Percentiles rank a stretch among this genome's conserved stretches.
phyloP scores from a whole-genome alignment of 2,888 invertebrate species.

The Scelioninae gen. 2 region DNA sequence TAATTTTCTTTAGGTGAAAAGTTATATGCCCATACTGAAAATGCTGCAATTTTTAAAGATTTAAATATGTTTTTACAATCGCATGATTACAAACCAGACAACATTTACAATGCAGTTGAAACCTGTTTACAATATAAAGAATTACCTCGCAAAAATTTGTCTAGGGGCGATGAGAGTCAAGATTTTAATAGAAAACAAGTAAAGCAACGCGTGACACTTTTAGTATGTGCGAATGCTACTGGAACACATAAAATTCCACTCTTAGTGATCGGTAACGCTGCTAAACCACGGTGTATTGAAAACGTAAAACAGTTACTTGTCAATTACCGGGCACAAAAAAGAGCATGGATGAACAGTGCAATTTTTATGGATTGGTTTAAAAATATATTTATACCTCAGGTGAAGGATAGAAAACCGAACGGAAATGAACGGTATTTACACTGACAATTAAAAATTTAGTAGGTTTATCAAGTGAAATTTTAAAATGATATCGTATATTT shows the following conservation, averaged over 20 bases:
- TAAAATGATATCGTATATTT: too few species aligned
- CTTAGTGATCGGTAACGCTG: conserved; percentile 51
- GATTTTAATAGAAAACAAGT: background rate
- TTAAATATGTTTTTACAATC: conserved; percentile 11
- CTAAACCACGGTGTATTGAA: conserved; percentile 13
- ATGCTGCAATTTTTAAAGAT: background rate
- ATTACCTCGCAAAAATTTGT: conserved; percentile 20
- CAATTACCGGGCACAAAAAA: conserved; percentile 8
- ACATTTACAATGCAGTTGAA: conserved; percentile 38
- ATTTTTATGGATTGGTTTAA: conserved; percentile 30
- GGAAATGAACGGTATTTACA: conserved; percentile 26
- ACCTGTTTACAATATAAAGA: conserved; percentile 11
- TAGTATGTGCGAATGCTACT: conserved; percentile 64
- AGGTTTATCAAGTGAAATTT: too few species aligned
- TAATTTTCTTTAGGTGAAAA: too few species aligned
- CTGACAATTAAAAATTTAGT: too few species aligned
- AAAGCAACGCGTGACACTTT: conserved; percentile 49
- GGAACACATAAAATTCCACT: conserved; percentile 23
- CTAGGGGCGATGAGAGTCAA: conserved; percentile 17
- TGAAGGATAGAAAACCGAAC: conserved; percentile 21
- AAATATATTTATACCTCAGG: conserved; percentile 22
- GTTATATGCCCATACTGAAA: conserved; percentile 15
- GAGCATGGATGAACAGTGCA: conserved; percentile 8
- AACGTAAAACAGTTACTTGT: conserved; percentile 8
- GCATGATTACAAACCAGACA: conserved; percentile 18